These are phyloP conservation scores for Mormyrus iriodes DNA, from an alignment of 2,113 vertebrate genomes.

Conservation along the genomic window DNA sequence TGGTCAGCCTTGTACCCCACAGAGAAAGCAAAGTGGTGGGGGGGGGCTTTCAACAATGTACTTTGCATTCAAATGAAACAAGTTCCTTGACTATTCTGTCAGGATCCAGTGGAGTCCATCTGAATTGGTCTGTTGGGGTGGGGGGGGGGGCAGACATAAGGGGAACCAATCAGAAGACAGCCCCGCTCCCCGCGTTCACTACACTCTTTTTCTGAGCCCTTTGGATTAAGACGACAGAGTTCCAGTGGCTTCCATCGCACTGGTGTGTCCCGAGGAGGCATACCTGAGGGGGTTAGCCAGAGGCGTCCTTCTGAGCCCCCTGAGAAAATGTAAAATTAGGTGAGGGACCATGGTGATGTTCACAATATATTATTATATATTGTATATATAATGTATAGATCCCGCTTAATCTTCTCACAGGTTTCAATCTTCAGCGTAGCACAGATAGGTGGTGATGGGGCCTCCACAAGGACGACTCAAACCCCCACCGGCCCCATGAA, in stretches of 20 bases:
- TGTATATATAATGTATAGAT: no score
- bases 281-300: background rate
- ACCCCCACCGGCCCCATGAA: no score
- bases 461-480: background rate
- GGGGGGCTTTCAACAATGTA: slow-evolving; percentile 31
- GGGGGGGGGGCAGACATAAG: background rate
- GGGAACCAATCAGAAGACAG: background rate
- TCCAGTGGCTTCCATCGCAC: slow-evolving; percentile 21
- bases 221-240: slow-evolving; percentile 25
- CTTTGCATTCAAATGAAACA: slow-evolving; percentile 42
- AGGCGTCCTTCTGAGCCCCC: background rate
- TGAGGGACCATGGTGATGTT: background rate
- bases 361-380: no score
- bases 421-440: background rate
- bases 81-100: background rate
- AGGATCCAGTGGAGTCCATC: background rate
- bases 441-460: background rate
- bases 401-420: background rate
- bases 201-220: slow-evolving; percentile 9
- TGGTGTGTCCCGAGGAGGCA: background rate
- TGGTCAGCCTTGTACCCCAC: slow-evolving; percentile 38
- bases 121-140: background rate
- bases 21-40: slow-evolving; percentile 27
- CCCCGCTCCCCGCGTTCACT: background rate
- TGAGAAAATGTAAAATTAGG: background rate